Base-by-base conservation (phyloP, 2,797 vertebrate species). In the Pogonophryne albipinna region DNA sequence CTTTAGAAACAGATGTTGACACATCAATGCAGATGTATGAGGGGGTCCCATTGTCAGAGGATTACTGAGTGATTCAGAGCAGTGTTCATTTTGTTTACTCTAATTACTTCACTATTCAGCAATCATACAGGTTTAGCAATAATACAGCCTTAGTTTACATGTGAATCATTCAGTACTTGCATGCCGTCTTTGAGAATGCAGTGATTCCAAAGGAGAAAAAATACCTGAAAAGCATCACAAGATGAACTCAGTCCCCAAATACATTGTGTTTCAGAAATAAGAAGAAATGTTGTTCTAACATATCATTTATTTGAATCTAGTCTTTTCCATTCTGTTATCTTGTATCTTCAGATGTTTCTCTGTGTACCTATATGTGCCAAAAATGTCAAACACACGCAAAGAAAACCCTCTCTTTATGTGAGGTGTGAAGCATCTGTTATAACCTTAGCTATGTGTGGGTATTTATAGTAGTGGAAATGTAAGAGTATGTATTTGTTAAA, bases 91-190 rank as follows among this genome's bases (percentile, higher is more conserved):
- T 61, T 60, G 19, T 73, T 49, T 27, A 20, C 19, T 15, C 27
- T 27, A 20, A 70, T 41, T 41, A 51, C 70, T 78, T 78, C 27
- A 60, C 50, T 63, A 58, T 66, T 56, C 38, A 70, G 53, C 50
- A 14, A 10, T 38, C 57, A 10, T 14, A n/a, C 27, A 16, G n/a
- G 44, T 70, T 67, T 66, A 51, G n/a, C 17, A 13, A 57, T 53
- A 34, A 45, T 52, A n/a, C 46, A 49, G 19, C 47, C 4, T 10
- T 62, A 44, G 62, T 73, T 65, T 17, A 38, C 16, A 67, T 66
- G 50, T 23, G 15, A 61, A 51, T 46, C 14, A 4, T 49, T 57
- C 12, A 49, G 52, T 19, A 20, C 41, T 38, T 14, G 19, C 16
- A 47, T 11, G 34, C 49, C 42, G 9, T 49, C 55, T 61, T 56